Evolutionary conservation across 2,797 vertebrate species (phyloP), one percentile per base, ranked within the genome.

Genomic region (Vipera ursinii): DNA sequence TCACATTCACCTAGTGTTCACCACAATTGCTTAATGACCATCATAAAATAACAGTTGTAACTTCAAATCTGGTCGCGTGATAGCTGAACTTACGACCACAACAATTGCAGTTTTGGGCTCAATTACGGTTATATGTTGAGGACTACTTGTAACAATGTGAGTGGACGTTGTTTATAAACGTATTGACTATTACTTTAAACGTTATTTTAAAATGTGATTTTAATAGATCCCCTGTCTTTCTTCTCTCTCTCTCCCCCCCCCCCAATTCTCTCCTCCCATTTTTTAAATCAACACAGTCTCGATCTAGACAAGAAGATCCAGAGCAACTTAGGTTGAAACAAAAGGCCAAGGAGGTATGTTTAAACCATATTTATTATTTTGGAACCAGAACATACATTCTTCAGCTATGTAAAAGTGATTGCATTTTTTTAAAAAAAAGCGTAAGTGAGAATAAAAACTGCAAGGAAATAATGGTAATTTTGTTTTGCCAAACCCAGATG

Each of bases 261-360:
- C 1, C 20, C 15, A 8, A 9, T 15, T 13, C 9, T n/a, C 89
- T 38, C 85, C 90, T 60, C 0, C 0, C 4, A 86, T 51, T 44
- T 53, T 61, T 91, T 89, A 48, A 9, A 24, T 94, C 94, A 93
- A 94, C 89, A 51, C 94, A 99, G 99, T 99, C 99, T 97, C 98
- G 99, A 95, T 99, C 99, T 94, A 98, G 98, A 96, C 99, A 99
- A 97, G 99, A 99, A 97, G 98, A 99, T 96, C 99, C 99, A 0
- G 99, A 99, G 88, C 99, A 99, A 94, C 98, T 99, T 92, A 95
- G 98, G 93, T 97, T 99, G 88, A 99, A 99, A 95, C 98, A 99
- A 97, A 99, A 99, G 97, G 99, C 99, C 93, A 99, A 99, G 98
- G 99, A 99, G 98, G 99, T 99, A 94, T 96, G 97, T 73, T 86